Evolutionary conservation across 1,140 invertebrate species (phyloP).

Genomic region (Zophobas atratus): DNA sequence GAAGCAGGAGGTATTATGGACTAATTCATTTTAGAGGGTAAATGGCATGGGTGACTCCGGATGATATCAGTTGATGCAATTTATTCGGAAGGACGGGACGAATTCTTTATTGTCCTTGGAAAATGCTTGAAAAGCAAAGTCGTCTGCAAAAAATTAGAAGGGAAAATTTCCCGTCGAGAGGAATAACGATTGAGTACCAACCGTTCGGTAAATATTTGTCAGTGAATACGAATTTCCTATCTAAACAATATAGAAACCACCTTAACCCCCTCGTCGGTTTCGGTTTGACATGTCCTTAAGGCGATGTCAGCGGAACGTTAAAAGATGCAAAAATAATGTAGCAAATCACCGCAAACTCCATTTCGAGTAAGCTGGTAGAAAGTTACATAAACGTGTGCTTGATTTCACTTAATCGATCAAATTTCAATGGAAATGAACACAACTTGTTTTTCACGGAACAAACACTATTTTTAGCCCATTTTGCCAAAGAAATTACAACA

Average conservation of each 20-base stretch:
- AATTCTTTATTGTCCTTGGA: background rate
- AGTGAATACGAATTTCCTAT: conserved; percentile 29
- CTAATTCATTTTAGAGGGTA: conserved; percentile 22
- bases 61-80: background rate
- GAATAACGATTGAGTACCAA: background rate
- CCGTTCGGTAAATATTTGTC: conserved; percentile 31
- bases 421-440: no score
- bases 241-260: conserved; percentile 36
- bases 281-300: no score
- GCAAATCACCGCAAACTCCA: no score
- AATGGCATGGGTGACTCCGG: conserved; percentile 9
- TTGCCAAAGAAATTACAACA: no score
- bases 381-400: no score
- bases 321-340: no score
- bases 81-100: background rate
- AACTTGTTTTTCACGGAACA: no score
- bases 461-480: no score
- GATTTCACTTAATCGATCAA: no score
- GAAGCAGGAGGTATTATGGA: conserved; percentile 32
- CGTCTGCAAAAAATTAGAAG: conserved; percentile 5
- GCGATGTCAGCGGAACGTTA: no score
- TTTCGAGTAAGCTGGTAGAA: no score
- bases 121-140: background rate
- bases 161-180: background rate
- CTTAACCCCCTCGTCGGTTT: background rate